These are phyloP conservation scores for Cheilinus undulatus DNA, from an alignment of 2,113 vertebrate species.

Conservation along the genomic window DNA sequence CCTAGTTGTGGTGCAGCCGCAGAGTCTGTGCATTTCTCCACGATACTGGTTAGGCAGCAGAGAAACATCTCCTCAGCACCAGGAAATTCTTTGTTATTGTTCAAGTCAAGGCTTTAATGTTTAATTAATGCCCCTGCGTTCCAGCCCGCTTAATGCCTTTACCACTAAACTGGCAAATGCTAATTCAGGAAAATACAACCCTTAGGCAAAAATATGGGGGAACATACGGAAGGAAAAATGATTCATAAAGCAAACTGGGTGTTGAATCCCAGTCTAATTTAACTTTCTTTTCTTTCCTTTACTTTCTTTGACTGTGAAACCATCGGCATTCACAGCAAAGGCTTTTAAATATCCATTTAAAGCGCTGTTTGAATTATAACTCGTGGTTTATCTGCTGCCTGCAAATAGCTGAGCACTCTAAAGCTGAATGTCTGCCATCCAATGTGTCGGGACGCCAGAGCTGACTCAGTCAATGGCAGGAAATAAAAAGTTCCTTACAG, in stretches of 20 bases:
- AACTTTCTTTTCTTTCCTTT: conserved; percentile 23
- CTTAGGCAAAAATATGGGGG: conserved; percentile 16
- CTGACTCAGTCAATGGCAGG: conserved; percentile 35
- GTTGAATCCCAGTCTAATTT: conserved; percentile 51
- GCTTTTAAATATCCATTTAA: conserved; percentile 63
- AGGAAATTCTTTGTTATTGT: conserved; percentile 37
- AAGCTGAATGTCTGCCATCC: conserved; percentile 21
- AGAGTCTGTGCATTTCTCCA: not conserved
- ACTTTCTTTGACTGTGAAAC: conserved; percentile 36
- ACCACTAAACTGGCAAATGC: conserved; percentile 44
- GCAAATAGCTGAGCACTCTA: conserved; percentile 51
- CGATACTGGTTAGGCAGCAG: not conserved
- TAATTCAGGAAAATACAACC: conserved; percentile 49
- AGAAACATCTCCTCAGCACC: not conserved
- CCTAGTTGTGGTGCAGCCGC: not conserved
- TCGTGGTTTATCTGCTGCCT: conserved; percentile 66
- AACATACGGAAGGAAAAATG: conserved; percentile 5
- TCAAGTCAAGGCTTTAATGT: conserved; percentile 44
- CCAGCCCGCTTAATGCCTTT: conserved; percentile 25
- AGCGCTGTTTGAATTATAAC: conserved; percentile 67
- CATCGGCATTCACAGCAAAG: conserved; percentile 61
- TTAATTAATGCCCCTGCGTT: conserved; percentile 45
- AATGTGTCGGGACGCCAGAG: conserved; percentile 7
- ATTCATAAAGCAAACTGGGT: conserved; percentile 26
- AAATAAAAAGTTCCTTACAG: not conserved